Conservation (phyloP, 2,888 invertebrate genomes). For the Cantharis flavilabris region DNA sequence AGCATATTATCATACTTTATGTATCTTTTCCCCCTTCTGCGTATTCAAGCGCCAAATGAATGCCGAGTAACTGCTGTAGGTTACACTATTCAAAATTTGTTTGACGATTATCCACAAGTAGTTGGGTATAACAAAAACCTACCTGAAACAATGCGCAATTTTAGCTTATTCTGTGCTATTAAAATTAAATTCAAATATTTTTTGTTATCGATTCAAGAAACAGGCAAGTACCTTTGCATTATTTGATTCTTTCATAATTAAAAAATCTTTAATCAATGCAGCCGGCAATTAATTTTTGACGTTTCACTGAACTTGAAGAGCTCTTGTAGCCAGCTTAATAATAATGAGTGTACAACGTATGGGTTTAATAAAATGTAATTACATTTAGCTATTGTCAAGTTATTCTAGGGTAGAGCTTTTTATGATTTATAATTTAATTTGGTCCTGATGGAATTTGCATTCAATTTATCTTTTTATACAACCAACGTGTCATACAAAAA, state of each 20-base stretch:
- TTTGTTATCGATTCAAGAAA: conserved; percentile 2
- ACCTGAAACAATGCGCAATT: neutral
- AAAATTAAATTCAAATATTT: neutral
- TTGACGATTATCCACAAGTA: neutral
- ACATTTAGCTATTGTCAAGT: conserved; percentile 35
- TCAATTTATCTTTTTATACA: neutral
- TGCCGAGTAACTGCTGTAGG: neutral
- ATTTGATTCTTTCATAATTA: conserved; percentile 23
- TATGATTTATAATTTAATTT: conserved; percentile 32
- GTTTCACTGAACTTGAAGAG: conserved; percentile 33
- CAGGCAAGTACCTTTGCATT: conserved; percentile 1
- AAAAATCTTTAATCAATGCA: conserved; percentile 35
- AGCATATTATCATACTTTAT: too few species aligned
- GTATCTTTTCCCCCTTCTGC: neutral
- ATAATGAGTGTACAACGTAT: conserved; percentile 18
- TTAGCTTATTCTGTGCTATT: neutral
- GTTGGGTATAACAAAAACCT: neutral
- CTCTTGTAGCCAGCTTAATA: conserved; percentile 27
- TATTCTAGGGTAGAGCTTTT: conserved; percentile 27
- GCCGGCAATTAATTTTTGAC: conserved; percentile 39
- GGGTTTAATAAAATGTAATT: conserved; percentile 38
- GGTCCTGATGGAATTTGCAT: conserved; percentile 6
- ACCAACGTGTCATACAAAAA: neutral
- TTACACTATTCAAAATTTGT: neutral
- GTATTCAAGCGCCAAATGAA: neutral